phyloP scores from a whole-genome alignment of 2,797 vertebrate genomes.

The Ctenochaetus hawaiiensis region DNA sequence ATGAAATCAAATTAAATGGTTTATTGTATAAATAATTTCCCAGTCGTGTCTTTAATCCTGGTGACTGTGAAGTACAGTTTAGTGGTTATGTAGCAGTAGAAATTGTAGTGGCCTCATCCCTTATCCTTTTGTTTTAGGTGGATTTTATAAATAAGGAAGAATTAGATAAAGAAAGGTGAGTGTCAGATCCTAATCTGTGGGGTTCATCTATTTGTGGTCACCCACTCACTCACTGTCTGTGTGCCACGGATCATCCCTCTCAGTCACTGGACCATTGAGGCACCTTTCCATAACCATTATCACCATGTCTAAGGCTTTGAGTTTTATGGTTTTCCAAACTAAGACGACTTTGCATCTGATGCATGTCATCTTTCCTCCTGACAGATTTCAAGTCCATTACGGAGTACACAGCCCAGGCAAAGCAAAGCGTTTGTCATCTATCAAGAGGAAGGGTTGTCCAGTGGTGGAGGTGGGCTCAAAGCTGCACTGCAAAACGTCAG shows the following conservation, averaged over 20 bases:
- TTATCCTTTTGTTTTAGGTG: constrained; percentile 88
- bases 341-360: constrained; percentile 1
- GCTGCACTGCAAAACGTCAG: constrained; percentile 86
- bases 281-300: constrained; percentile 60
- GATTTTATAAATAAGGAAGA: constrained; percentile 87
- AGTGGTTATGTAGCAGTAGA: constrained; percentile 56
- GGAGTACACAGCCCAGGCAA: constrained; percentile 84
- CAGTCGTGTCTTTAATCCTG: constrained; percentile 38
- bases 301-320: constrained; percentile 39
- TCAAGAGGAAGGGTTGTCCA: constrained; percentile 88
- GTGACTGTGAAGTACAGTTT: constrained; percentile 61
- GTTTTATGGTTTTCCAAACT: neutral
- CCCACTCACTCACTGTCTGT: constrained; percentile 51
- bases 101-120: constrained; percentile 76
- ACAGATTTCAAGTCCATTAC: constrained; percentile 91
- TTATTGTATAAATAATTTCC: constrained; percentile 30
- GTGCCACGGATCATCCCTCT: constrained; percentile 59
- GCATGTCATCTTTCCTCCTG: neutral
- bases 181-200: constrained; percentile 68
- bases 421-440: constrained; percentile 85
- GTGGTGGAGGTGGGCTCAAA: constrained; percentile 85
- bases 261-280: constrained; percentile 62
- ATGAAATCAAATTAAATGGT: neutral
- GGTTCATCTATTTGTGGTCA: constrained; percentile 55
- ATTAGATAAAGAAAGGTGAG: constrained; percentile 88